Evolutionary conservation across 2,113 vertebrate genomes (phyloP).

Genomic region (Hippocampus barbouri): DNA sequence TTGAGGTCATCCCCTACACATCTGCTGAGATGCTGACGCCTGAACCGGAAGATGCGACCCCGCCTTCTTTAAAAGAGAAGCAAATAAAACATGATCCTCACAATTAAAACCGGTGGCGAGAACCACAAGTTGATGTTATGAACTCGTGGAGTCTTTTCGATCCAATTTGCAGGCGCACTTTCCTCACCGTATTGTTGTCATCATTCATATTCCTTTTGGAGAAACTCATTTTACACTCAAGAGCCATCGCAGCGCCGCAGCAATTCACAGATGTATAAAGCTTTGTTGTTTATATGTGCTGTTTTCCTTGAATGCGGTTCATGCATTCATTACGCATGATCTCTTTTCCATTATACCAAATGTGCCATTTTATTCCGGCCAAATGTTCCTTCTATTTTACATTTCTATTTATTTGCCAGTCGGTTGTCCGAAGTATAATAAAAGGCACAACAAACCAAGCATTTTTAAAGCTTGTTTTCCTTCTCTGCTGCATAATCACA

Average conservation of each 20-base stretch:
- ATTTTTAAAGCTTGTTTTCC: background rate
- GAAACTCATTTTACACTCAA: conserved; percentile 6
- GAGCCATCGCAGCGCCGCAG: background rate
- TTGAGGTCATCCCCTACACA: conserved; percentile 9
- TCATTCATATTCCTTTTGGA: conserved; percentile 2
- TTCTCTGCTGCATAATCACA: background rate
- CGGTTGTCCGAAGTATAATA: background rate
- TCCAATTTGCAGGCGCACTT: conserved; percentile 6
- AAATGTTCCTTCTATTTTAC: conserved; percentile 1
- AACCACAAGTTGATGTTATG: background rate
- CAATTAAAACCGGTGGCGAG: background rate
- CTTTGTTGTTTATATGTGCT: conserved; percentile 1
- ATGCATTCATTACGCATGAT: conserved; percentile 8
- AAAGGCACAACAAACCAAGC: background rate
- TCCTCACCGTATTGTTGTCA: background rate
- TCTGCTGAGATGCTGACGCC: background rate
- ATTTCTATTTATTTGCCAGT: background rate
- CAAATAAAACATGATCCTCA: background rate
- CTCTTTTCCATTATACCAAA: conserved; percentile 1
- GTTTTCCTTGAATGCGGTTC: conserved; percentile 6
- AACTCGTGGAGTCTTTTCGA: background rate
- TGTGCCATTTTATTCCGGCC: conserved; percentile 5
- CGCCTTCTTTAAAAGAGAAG: background rate
- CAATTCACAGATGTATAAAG: conserved; percentile 4
- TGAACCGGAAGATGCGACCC: background rate